A percentile compares a stretch with the other conserved stretches of the same genome.
Evolutionary conservation across 2,888 invertebrate genomes (phyloP).

Genomic region (Prosopocoilus inquinatus): DNA sequence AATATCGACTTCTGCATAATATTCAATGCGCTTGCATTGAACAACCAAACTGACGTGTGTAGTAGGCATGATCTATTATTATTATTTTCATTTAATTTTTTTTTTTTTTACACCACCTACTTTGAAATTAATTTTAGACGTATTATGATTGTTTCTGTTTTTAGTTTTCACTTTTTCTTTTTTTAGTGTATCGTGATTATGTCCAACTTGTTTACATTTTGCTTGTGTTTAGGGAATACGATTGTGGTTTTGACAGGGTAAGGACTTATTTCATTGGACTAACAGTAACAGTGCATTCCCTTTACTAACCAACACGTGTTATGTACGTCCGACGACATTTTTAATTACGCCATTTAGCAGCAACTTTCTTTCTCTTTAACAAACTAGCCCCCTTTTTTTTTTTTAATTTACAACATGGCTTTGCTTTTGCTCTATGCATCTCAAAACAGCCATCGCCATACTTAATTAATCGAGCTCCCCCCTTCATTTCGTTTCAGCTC

Average conservation of each 20-base stretch:
- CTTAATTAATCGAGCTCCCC: background rate
- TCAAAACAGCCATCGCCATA: background rate
- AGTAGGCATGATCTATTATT: no score
- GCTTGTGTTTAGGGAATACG: conserved; percentile 50
- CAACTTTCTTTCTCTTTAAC: background rate
- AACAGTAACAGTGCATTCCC: background rate
- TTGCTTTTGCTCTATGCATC: background rate
- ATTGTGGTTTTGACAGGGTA: conserved; percentile 52
- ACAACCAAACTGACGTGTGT: no score
- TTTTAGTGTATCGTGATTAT: background rate
- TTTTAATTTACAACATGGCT: background rate
- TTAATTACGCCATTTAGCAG: background rate
- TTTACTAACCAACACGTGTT: background rate
- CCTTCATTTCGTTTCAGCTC: conserved; percentile 55
- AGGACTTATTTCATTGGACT: conserved; percentile 29
- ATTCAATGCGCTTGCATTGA: no score
- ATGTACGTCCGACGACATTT: no score
- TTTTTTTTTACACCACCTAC: no score
- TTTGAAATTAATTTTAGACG: no score
- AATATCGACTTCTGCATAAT: no score
- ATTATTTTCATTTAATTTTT: no score
- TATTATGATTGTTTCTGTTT: no score
- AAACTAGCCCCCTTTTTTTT: background rate
- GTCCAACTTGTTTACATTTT: conserved; percentile 21
- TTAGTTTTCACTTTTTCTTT: no score